A percentile compares a stretch with the other conserved stretches of the same genome.
These are phyloP conservation scores for Clarias platycephalus DNA, from an alignment of 2,797 vertebrate genomes.

Conservation along the genomic window DNA sequence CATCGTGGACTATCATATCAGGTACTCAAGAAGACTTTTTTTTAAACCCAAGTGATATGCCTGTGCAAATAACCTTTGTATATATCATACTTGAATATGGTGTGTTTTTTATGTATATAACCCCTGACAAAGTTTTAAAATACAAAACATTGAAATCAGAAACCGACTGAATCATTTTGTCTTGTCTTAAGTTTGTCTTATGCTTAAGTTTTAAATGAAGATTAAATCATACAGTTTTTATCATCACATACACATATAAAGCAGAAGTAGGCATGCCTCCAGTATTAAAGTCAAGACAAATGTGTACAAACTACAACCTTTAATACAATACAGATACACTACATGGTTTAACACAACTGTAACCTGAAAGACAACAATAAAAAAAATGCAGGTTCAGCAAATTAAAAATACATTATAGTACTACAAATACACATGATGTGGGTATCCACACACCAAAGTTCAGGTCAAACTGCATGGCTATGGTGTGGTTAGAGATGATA, in stretches of 20 bases:
- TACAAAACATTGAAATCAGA: constrained; percentile 25
- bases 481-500: background rate
- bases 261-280: background rate
- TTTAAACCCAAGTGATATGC: constrained; percentile 30
- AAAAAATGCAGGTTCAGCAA: background rate
- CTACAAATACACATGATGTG: background rate
- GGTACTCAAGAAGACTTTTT: constrained; percentile 60
- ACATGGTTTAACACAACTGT: background rate
- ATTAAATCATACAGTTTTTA: background rate
- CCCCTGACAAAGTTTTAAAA: constrained; percentile 15
- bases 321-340: too few species aligned
- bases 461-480: background rate
- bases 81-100: constrained; percentile 50
- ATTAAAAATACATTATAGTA: background rate
- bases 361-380: background rate
- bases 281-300: background rate
- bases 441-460: background rate
- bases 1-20: constrained; percentile 49
- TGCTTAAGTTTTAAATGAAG: background rate
- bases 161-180: background rate
- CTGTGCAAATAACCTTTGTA: constrained; percentile 26
- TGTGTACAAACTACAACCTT: background rate
- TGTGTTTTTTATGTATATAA: constrained; percentile 44
- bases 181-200: too few species aligned
- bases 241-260: background rate